Conservation (phyloP, 1,140 invertebrate genomes). For the Tetragonula clypearis region DNA sequence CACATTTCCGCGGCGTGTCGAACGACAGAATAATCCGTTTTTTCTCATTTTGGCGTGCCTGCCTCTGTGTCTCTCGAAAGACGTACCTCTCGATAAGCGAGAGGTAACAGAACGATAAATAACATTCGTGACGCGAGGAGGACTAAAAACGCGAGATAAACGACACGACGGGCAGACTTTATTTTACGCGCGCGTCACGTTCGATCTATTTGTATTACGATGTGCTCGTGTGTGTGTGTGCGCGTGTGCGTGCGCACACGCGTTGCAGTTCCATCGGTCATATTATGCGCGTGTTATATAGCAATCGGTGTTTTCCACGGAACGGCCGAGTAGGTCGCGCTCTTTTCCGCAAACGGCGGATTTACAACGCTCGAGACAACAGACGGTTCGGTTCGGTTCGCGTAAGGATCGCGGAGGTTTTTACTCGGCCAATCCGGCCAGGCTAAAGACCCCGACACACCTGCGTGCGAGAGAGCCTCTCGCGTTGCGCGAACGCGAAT, state of each 20-base stretch:
- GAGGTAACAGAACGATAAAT: conserved; percentile 41
- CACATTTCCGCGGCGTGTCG: conserved; percentile 10
- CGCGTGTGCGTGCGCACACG: not conserved
- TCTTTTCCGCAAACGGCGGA: conserved; percentile 4
- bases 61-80: not conserved
- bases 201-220: conserved; percentile 37
- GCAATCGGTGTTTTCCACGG: conserved; percentile 21
- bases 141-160: conserved; percentile 47
- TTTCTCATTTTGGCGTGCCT: not conserved
- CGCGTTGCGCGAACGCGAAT: conserved; percentile 56
- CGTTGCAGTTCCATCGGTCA: conserved; percentile 8
- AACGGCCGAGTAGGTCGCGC: conserved; percentile 14
- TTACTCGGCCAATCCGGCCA: conserved; percentile 41
- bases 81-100: conserved; percentile 43
- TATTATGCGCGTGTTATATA: not conserved
- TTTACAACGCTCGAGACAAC: not conserved
- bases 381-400: not conserved
- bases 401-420: conserved; percentile 11
- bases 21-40: conserved; percentile 12
- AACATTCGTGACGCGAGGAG: conserved; percentile 36
- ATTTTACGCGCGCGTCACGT: conserved; percentile 47
- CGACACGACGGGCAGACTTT: conserved; percentile 40
- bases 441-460: conserved; percentile 71
- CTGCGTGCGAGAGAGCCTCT: conserved; percentile 62
- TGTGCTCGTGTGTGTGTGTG: not conserved